Base-by-base conservation (phyloP, 2,113 vertebrate species). In the Pyrgilauda ruficollis region DNA sequence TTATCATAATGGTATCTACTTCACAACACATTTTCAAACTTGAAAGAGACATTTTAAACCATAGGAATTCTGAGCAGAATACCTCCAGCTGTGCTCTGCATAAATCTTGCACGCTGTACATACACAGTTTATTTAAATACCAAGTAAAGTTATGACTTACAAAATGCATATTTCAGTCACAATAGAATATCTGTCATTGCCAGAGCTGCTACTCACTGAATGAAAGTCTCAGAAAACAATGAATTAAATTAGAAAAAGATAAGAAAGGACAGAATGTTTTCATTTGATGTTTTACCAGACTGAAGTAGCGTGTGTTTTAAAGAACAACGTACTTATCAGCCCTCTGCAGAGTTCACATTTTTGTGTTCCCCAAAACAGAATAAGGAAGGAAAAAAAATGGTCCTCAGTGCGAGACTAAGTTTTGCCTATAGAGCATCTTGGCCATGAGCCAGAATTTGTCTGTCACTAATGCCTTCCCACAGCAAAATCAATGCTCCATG, bases 1-100 rank as follows among this genome's bases (percentile, higher is more conserved):
- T 98, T 97, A 98, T 94, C 97, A 90, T 97, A 97, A 97, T 70
- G 97, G 94, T 97, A 93, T 85, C 94, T 96, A 97, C 94, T 96
- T 97, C 94, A 95, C 94, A 97, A 97, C 94, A 96, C 86, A 87
- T 97, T 97, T 97, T 95, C 93, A 79, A 96, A 96, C 95, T 96
- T 97, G 94, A 97, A 97, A 97, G 94, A 97, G 94, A 97, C 59
- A 96, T 97, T 37, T 75, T 89, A 93, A 94, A 95, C 87, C 94
- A 94, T 94, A 96, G 94, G 90, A 97, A 97, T 97, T 96, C 90
- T 81, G 84, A 94, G 79, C 44, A 87, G 68, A 81, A 96, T 21
- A 96, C 79, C 94, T 78, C 97, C 58, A 79, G 96, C 96, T 96
- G 97, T 83, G 95, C 37, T 91, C 82, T 88, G 95, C 94, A 97